These are phyloP conservation scores for Campylorhamphus procurvoides DNA, from an alignment of 2,113 vertebrate species.

Conservation along the genomic window DNA sequence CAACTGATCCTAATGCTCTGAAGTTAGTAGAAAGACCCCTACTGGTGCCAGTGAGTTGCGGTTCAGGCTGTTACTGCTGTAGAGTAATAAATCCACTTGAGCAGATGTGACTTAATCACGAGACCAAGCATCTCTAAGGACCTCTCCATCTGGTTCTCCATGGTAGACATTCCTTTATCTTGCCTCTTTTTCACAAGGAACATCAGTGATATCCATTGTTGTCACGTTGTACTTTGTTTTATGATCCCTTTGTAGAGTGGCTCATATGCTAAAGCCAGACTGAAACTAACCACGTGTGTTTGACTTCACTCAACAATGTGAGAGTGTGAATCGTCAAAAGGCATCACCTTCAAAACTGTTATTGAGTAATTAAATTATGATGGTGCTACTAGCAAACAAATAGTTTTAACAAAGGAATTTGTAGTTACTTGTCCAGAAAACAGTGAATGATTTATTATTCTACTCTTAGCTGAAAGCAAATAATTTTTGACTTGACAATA, in stretches of 20 bases:
- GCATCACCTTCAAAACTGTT: constrained; percentile 11
- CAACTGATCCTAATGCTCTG: not conserved
- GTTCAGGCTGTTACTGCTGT: constrained; percentile 1
- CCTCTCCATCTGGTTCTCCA: constrained; percentile 51
- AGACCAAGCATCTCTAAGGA: constrained; percentile 31
- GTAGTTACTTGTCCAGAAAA: constrained; percentile 28
- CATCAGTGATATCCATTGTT: not conserved
- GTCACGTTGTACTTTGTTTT: constrained; percentile 53
- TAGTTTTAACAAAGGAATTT: constrained; percentile 38
- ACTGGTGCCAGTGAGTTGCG: not conserved
- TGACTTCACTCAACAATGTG: constrained; percentile 24
- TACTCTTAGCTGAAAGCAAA: constrained; percentile 39
- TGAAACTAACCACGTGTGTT: constrained; percentile 13
- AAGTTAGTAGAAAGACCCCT: not conserved
- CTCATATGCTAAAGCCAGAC: constrained; percentile 41
- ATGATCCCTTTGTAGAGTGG: constrained; percentile 28
- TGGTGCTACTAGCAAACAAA: constrained; percentile 31
- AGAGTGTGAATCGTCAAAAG: constrained; percentile 32
- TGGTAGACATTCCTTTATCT: constrained; percentile 34
- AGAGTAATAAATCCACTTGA: not conserved
- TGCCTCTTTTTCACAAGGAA: constrained; percentile 30
- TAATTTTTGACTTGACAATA: not conserved
- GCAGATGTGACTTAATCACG: constrained; percentile 46
- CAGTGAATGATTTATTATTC: constrained; percentile 54
- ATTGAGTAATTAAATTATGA: constrained; percentile 59